Conservation (phyloP, 1,140 invertebrate species). For the Papilio aristodemus region DNA sequence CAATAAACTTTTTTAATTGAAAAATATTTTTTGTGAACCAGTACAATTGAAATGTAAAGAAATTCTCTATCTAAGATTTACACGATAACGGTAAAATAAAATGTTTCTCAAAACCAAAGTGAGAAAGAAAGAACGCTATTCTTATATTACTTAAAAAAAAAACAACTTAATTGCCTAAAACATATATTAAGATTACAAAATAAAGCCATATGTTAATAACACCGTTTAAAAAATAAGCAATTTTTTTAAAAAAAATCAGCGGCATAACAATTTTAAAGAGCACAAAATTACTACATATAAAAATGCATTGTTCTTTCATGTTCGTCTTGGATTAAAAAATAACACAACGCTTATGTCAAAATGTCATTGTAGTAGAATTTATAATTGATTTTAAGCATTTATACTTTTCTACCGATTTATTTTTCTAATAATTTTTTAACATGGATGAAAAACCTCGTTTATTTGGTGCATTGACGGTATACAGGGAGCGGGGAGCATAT, state of each 20-base stretch:
- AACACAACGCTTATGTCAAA: slow-evolving; percentile 4
- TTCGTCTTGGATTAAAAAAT: not conserved
- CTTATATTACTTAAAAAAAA: too few species aligned
- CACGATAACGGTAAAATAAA: too few species aligned
- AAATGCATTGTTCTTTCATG: not conserved
- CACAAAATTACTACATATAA: not conserved
- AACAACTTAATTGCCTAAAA: too few species aligned
- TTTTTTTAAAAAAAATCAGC: too few species aligned
- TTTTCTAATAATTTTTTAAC: slow-evolving; percentile 57
- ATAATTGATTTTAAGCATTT: not conserved
- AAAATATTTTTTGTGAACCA: slow-evolving; percentile 33
- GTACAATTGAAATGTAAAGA: too few species aligned
- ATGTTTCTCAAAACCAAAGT: too few species aligned
- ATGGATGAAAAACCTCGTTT: slow-evolving; percentile 73
- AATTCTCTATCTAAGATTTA: too few species aligned
- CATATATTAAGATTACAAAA: too few species aligned
- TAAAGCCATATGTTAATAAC: too few species aligned
- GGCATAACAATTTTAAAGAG: too few species aligned
- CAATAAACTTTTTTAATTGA: slow-evolving; percentile 40
- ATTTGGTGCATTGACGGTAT: slow-evolving; percentile 78
- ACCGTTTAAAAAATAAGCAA: too few species aligned
- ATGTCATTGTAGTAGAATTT: slow-evolving; percentile 2
- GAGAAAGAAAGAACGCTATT: too few species aligned
- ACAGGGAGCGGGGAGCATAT: slow-evolving; percentile 78
- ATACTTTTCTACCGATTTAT: slow-evolving; percentile 45